A percentile compares a stretch with the other conserved stretches of the same genome.
Conservation (phyloP, 2,888 invertebrate genomes). For the Yponomeuta evonymella region DNA sequence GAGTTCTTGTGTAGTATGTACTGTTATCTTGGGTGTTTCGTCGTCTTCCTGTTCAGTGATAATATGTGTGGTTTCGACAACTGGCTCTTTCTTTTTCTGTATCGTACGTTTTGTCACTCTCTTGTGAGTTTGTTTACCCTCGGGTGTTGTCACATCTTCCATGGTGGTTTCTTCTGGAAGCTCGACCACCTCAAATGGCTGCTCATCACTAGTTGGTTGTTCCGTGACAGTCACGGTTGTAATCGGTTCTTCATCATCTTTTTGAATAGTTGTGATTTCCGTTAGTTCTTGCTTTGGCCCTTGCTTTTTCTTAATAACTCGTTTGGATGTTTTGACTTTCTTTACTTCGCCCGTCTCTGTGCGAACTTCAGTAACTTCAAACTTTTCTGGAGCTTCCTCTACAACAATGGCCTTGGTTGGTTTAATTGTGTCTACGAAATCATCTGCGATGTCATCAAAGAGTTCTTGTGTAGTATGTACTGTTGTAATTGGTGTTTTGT, state of each 20-base stretch:
- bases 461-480: conserved; percentile 12
- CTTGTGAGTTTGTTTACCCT: no score
- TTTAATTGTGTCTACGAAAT: background rate
- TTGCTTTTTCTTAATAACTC: conserved; percentile 36
- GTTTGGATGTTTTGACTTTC: conserved; percentile 16
- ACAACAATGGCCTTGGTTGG: background rate
- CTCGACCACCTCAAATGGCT: no score
- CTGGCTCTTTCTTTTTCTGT: no score
- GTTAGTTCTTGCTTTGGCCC: conserved; percentile 42
- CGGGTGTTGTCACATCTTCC: no score
- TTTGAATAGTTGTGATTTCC: conserved; percentile 40
- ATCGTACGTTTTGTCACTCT: no score
- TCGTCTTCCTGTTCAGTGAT: no score
- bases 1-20: no score
- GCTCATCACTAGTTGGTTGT: background rate
- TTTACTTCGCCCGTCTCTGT: conserved; percentile 14
- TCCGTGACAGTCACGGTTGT: background rate
- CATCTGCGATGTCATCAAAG: background rate
- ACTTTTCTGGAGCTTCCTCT: background rate
- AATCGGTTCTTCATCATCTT: conserved; percentile 27
- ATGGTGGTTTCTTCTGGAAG: no score
- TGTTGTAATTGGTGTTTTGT: conserved; percentile 31
- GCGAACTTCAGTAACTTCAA: background rate
- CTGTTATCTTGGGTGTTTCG: no score
- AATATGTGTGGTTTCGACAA: no score